Evolutionary conservation across 2,113 vertebrate genomes (phyloP).

Genomic region (Coryphaenoides rupestris): DNA sequence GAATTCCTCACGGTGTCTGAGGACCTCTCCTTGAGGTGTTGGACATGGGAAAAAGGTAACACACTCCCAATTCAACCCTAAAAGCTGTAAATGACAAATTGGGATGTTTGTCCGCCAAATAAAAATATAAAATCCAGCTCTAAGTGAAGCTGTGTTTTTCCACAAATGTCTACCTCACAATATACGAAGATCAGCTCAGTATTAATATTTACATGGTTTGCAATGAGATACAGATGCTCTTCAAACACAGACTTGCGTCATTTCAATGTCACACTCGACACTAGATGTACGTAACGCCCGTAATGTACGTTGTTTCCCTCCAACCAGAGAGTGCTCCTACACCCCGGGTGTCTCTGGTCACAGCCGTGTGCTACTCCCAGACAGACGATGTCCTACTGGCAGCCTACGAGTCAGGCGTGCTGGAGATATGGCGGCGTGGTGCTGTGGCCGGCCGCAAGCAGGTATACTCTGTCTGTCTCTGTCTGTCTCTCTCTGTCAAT

Average conservation of each 20-base stretch:
- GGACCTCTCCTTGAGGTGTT: conserved; percentile 65
- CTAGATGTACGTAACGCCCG: no score
- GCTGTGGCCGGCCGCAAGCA: conserved; percentile 48
- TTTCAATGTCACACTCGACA: no score
- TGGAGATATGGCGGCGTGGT: conserved; percentile 73
- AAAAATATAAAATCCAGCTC: no score
- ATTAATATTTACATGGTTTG: no score
- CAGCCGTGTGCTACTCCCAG: conserved; percentile 74
- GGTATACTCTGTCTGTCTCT: conserved; percentile 42
- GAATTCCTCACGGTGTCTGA: conserved; percentile 68
- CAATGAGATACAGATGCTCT: background rate
- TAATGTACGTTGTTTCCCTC: no score
- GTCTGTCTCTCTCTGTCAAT: background rate
- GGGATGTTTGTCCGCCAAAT: background rate
- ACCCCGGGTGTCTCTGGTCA: conserved; percentile 40
- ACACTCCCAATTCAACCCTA: background rate
- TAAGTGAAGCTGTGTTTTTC: no score
- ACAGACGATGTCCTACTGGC: conserved; percentile 60
- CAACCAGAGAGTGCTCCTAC: conserved; percentile 39
- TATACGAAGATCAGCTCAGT: no score
- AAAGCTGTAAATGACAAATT: background rate
- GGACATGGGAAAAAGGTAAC: conserved; percentile 51
- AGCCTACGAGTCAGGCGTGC: conserved; percentile 71
- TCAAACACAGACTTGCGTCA: background rate
- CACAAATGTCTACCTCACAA: no score